Percentiles rank a stretch among this genome's conserved stretches.
These are phyloP conservation scores for Poecilia velifera DNA, from an alignment of 2,797 vertebrate species.

Conservation along the genomic window DNA sequence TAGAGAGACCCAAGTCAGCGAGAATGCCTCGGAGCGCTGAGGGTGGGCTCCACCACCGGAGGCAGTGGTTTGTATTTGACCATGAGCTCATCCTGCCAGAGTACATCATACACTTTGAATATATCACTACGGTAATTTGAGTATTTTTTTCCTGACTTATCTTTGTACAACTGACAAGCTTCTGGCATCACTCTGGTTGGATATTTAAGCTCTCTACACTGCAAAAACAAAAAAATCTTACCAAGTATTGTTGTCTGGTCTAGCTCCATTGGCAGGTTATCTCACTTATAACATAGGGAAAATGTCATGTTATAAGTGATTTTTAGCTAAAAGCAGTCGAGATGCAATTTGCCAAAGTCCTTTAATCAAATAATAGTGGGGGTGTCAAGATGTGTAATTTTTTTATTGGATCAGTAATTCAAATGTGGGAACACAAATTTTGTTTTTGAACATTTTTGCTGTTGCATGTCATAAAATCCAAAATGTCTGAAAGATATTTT, in stretches of 20 bases:
- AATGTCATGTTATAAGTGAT: no score
- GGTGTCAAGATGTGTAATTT: background rate
- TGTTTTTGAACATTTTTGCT: background rate
- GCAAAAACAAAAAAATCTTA: no score
- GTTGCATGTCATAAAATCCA: background rate
- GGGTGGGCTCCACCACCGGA: constrained; percentile 67
- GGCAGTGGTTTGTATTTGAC: constrained; percentile 87
- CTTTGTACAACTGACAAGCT: background rate
- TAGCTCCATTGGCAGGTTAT: no score
- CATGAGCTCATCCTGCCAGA: constrained; percentile 87
- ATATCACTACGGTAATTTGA: constrained; percentile 77
- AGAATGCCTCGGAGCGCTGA: constrained; percentile 63
- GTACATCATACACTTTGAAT: constrained; percentile 86
- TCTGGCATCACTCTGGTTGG: background rate
- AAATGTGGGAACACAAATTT: no score
- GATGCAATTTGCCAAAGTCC: background rate
- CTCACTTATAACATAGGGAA: no score
- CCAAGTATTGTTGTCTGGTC: no score
- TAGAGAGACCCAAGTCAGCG: constrained; percentile 59
- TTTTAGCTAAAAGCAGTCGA: background rate
- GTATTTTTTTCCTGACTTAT: background rate
- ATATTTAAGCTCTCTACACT: background rate
- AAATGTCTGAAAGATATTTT: no score
- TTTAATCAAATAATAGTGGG: background rate
- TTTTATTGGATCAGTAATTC: no score